These are phyloP conservation scores for Zosterops lateralis DNA, from an alignment of 2,113 vertebrate species.

Conservation along the genomic window DNA sequence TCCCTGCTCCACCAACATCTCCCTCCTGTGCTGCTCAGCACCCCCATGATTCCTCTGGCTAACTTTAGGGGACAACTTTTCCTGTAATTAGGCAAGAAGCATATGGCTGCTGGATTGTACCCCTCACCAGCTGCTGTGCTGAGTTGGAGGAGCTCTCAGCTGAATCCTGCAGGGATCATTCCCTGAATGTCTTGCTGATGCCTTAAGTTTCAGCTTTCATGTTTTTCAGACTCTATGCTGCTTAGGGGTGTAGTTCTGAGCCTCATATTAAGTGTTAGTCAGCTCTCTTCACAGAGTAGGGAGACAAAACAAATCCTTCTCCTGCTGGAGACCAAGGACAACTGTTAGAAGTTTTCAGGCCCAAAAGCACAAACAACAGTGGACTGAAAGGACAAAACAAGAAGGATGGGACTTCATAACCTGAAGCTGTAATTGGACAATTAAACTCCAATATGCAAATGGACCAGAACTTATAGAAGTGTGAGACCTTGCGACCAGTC, in stretches of 20 bases:
- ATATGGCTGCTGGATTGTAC: neutral
- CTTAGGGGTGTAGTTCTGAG: neutral
- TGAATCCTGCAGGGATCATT: neutral
- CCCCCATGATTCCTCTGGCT: neutral
- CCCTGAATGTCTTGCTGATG: neutral
- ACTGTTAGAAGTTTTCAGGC: neutral
- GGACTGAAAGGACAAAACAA: neutral
- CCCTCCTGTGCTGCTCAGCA: neutral
- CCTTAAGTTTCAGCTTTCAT: neutral
- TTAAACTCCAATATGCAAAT: neutral
- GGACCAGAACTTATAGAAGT: neutral
- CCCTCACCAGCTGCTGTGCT: neutral
- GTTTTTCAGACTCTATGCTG: neutral
- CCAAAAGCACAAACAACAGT: neutral
- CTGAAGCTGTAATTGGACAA: neutral
- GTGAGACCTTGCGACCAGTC: neutral
- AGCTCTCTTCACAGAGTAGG: neutral
- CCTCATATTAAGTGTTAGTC: neutral
- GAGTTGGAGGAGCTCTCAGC: neutral
- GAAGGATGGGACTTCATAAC: neutral
- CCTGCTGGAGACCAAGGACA: neutral
- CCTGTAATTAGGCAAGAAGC: constrained; percentile 1
- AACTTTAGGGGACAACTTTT: neutral
- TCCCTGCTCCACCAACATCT: neutral
- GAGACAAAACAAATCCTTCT: neutral